Evolutionary conservation across 2,797 vertebrate species (phyloP).

Genomic region (Neostethus bicornis): DNA sequence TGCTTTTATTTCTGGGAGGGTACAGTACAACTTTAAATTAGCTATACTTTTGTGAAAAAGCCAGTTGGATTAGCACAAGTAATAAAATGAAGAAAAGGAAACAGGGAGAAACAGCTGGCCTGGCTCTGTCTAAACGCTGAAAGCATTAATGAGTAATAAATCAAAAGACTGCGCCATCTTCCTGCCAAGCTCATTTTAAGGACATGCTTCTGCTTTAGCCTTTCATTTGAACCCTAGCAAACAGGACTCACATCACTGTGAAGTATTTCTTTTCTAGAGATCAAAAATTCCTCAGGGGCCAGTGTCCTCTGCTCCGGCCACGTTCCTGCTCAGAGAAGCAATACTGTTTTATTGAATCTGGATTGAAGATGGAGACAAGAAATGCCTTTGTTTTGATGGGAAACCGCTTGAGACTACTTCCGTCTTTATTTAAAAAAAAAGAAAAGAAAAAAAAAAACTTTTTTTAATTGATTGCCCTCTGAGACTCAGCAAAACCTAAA

Average conservation of each 20-base stretch:
- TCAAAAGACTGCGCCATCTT: neutral
- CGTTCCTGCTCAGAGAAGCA: slow-evolving; percentile 11
- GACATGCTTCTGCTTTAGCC: neutral
- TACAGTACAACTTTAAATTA: no score
- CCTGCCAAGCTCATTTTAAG: slow-evolving; percentile 13
- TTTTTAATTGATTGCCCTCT: slow-evolving; percentile 8
- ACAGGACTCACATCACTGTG: slow-evolving; percentile 7
- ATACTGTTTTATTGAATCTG: slow-evolving; percentile 14
- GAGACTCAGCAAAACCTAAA: slow-evolving; percentile 19
- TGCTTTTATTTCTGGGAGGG: neutral
- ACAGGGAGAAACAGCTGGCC: slow-evolving; percentile 4
- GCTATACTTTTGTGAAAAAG: no score
- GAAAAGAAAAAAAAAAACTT: slow-evolving; percentile 13
- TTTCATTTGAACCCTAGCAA: slow-evolving; percentile 12
- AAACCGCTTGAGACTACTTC: slow-evolving; percentile 7
- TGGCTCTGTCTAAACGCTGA: slow-evolving; percentile 6
- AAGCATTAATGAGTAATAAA: slow-evolving; percentile 8
- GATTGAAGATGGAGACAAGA: slow-evolving; percentile 12
- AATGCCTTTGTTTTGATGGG: slow-evolving; percentile 2
- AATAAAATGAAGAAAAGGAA: no score
- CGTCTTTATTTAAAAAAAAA: neutral
- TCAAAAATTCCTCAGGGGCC: slow-evolving; percentile 10
- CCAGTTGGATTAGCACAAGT: neutral
- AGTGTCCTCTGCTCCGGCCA: slow-evolving; percentile 6
- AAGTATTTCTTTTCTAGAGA: slow-evolving; percentile 18